Evolutionary conservation across 2,888 invertebrate species (phyloP).

Genomic region (Torymus texanus): DNA sequence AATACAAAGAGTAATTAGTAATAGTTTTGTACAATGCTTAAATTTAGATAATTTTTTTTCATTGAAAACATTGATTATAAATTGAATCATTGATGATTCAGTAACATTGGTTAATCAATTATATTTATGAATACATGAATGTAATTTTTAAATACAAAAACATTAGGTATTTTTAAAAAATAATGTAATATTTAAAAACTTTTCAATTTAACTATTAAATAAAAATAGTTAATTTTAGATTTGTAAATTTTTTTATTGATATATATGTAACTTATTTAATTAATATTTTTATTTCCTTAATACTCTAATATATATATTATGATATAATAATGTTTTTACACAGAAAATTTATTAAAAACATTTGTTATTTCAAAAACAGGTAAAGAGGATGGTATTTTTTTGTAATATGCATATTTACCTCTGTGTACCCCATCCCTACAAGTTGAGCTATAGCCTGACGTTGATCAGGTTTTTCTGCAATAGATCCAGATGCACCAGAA

Average conservation of each 20-base stretch:
- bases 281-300: no score
- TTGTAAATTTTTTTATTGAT: no score
- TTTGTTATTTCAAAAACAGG: not conserved
- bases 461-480: slow-evolving; percentile 80
- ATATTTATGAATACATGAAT: no score
- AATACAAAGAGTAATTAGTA: slow-evolving; percentile 15
- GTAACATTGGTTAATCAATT: not conserved
- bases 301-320: no score
- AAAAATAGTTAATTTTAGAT: no score
- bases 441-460: slow-evolving; percentile 82
- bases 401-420: slow-evolving; percentile 76
- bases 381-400: slow-evolving; percentile 12
- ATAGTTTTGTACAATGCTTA: slow-evolving; percentile 14
- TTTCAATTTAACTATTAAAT: no score
- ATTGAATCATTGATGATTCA: slow-evolving; percentile 51
- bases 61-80: slow-evolving; percentile 10
- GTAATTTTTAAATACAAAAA: no score
- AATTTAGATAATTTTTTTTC: slow-evolving; percentile 25
- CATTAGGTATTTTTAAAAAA: no score
- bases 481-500: slow-evolving; percentile 80
- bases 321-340: no score
- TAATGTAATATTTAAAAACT: no score
- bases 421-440: slow-evolving; percentile 84
- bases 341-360: no score
- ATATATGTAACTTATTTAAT: no score